phyloP scores from a whole-genome alignment of 2,888 invertebrate species.

The Sylvicola cinctus region DNA sequence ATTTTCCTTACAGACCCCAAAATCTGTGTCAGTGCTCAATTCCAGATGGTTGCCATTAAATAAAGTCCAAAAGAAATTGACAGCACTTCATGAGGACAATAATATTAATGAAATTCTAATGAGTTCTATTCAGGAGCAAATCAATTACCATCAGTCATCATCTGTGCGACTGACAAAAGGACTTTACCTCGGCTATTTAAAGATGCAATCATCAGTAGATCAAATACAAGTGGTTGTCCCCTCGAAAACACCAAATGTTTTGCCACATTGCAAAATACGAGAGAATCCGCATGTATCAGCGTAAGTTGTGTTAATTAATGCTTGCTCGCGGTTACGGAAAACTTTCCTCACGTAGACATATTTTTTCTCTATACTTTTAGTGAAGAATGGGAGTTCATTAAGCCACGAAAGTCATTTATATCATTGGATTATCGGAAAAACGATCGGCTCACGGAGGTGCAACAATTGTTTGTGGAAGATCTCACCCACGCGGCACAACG shows the following conservation, averaged over 20 bases:
- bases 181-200: constrained; percentile 86
- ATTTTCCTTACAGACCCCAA: constrained; percentile 51
- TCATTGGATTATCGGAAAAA: constrained; percentile 23
- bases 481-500: constrained; percentile 53
- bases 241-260: constrained; percentile 77
- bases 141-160: constrained; percentile 44
- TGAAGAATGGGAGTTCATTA: constrained; percentile 90
- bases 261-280: constrained; percentile 82
- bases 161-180: constrained; percentile 66
- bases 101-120: constrained; percentile 67
- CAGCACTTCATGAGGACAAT: constrained; percentile 49
- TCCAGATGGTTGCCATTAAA: constrained; percentile 82
- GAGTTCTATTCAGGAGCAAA: constrained; percentile 68
- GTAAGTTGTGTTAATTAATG: constrained; percentile 31
- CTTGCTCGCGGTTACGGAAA: no score
- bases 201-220: constrained; percentile 91
- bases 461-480: constrained; percentile 58
- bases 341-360: no score
- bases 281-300: constrained; percentile 92
- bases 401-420: constrained; percentile 32
- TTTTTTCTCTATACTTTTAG: constrained; percentile 28
- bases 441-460: constrained; percentile 45
- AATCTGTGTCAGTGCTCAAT: constrained; percentile 72
- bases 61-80: constrained; percentile 60
- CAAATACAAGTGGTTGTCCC: constrained; percentile 85